Evolutionary conservation across 1,140 invertebrate species (phyloP).

Genomic region (Chelonus insularis): DNA sequence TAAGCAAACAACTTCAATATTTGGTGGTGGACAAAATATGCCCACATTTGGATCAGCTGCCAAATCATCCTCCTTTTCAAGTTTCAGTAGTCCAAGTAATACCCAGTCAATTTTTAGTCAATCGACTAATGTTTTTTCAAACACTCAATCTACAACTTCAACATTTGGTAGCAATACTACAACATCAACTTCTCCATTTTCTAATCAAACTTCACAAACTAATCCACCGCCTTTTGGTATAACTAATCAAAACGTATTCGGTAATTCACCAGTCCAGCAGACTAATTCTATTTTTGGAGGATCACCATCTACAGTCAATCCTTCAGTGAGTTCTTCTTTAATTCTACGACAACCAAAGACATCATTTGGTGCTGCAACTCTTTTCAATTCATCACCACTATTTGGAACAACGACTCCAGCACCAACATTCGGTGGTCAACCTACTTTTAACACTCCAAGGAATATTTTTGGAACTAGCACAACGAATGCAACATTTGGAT

Average conservation of each 20-base stretch:
- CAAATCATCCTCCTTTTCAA: slow-evolving; percentile 15
- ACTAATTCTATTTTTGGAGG: slow-evolving; percentile 34
- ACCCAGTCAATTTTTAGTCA: slow-evolving; percentile 37
- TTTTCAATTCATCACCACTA: slow-evolving; percentile 40
- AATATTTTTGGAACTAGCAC: slow-evolving; percentile 5
- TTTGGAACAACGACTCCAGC: slow-evolving; percentile 24
- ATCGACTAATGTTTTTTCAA: slow-evolving; percentile 39
- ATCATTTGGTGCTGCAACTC: slow-evolving; percentile 42
- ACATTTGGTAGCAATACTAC: slow-evolving; percentile 26
- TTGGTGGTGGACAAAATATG: slow-evolving; percentile 22
- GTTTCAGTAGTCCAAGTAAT: slow-evolving; percentile 36
- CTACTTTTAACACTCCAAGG: slow-evolving; percentile 35
- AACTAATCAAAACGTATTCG: slow-evolving; percentile 28
- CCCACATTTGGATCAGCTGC: slow-evolving; percentile 15
- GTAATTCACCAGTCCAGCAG: slow-evolving; percentile 24
- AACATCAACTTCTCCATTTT: slow-evolving; percentile 33
- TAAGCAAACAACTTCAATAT: slow-evolving; percentile 20
- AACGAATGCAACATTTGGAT: slow-evolving; percentile 21
- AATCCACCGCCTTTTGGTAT: slow-evolving; percentile 30
- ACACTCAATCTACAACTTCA: slow-evolving; percentile 30
- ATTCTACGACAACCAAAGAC: slow-evolving; percentile 37
- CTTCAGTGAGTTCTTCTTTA: slow-evolving; percentile 23
- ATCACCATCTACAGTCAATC: slow-evolving; percentile 14
- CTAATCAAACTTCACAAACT: slow-evolving; percentile 27
- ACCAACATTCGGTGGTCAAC: slow-evolving; percentile 39